Conservation (phyloP, 2,113 vertebrate genomes). For the Oreotrochilus melanogaster region DNA sequence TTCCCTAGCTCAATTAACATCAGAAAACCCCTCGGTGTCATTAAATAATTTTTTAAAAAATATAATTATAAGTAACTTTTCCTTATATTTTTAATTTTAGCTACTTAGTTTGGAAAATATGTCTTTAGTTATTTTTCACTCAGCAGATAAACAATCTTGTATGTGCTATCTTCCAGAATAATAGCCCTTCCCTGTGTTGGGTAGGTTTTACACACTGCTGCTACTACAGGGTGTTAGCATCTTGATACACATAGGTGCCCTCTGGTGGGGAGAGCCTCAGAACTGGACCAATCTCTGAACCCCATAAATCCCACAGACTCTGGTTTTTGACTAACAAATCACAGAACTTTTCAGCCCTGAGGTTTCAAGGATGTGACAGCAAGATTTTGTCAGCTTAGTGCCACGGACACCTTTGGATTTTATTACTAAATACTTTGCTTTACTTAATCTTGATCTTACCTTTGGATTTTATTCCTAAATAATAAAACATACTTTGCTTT, state of each 20-base stretch:
- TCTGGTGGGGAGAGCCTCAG: not conserved
- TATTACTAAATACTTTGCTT: not conserved
- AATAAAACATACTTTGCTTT: not conserved
- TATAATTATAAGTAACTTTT: not conserved
- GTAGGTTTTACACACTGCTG: not conserved
- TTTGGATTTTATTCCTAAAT: not conserved
- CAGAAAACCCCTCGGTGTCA: not conserved
- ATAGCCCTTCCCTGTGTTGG: not conserved
- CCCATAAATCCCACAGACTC: not conserved
- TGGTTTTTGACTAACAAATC: not conserved
- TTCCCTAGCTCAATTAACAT: not conserved
- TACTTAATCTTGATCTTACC: conserved; percentile 66
- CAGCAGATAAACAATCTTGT: not conserved
- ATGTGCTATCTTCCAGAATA: not conserved
- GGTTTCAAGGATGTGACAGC: not conserved
- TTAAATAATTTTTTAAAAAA: not conserved
- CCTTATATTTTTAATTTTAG: not conserved
- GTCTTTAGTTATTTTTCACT: not conserved
- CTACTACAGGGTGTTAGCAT: not conserved
- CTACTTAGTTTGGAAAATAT: not conserved
- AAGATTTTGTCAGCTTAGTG: not conserved
- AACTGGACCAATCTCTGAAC: not conserved
- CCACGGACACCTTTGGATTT: not conserved
- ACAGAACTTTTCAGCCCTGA: not conserved
- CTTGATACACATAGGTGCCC: not conserved